phyloP scores from a whole-genome alignment of 2,113 vertebrate species.

The Syrmaticus mikado region DNA sequence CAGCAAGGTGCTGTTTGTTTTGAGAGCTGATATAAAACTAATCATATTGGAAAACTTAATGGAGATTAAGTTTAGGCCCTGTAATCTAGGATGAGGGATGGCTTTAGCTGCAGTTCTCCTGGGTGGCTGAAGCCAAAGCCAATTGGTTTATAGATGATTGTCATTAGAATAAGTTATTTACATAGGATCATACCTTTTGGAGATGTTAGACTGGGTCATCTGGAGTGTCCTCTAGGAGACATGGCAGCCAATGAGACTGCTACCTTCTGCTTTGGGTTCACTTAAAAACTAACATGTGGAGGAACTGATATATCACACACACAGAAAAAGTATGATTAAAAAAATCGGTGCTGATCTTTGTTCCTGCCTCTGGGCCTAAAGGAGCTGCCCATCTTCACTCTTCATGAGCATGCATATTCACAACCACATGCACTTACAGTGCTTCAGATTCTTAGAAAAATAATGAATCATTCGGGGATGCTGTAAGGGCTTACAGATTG shows the following conservation, averaged over 20 bases:
- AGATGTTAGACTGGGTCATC: background rate
- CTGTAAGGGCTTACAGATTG: conserved; percentile 29
- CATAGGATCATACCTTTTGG: background rate
- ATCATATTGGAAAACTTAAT: background rate
- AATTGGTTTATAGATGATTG: background rate
- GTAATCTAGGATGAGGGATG: background rate
- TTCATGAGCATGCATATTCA: conserved; percentile 1
- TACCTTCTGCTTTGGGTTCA: background rate
- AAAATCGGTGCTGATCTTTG: conserved; percentile 5
- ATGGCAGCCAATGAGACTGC: background rate
- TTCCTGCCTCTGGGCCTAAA: background rate
- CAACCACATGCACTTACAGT: background rate
- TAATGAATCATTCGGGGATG: conserved; percentile 44
- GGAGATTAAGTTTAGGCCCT: background rate
- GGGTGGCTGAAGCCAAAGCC: background rate
- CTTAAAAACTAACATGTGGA: background rate
- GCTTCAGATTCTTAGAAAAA: conserved; percentile 24
- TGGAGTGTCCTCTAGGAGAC: background rate
- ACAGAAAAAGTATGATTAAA: rapidly evolving
- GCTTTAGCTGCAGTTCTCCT: background rate
- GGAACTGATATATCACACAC: background rate
- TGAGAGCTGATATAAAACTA: background rate
- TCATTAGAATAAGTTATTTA: background rate
- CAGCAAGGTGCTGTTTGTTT: background rate
- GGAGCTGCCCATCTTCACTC: background rate